A percentile compares a stretch with the other conserved stretches of the same genome.
phyloP scores from a whole-genome alignment of 2,888 invertebrate genomes.

The Aromia moschata region DNA sequence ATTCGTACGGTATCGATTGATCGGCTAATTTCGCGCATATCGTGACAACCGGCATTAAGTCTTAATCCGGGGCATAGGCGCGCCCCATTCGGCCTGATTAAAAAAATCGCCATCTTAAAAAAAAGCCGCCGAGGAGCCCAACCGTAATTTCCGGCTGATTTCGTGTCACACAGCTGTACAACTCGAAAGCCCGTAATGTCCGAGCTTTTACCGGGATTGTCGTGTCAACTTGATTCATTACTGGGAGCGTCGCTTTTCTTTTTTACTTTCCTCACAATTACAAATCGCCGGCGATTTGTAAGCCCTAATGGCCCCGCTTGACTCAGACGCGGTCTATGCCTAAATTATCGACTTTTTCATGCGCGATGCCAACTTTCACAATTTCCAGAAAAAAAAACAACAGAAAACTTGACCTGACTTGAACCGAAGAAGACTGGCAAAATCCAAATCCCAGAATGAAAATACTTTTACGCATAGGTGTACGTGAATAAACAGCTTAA shows the following conservation, averaged over 20 bases:
- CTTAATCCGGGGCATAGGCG: constrained; percentile 58
- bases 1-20: constrained; percentile 52
- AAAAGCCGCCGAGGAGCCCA: constrained; percentile 55
- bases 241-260: constrained; percentile 42
- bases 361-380: too few relatives aligned
- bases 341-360: too few relatives aligned
- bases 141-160: constrained; percentile 59
- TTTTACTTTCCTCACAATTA: constrained; percentile 38
- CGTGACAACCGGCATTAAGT: constrained; percentile 61
- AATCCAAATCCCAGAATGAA: too few relatives aligned
- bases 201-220: constrained; percentile 60
- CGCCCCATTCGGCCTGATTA: constrained; percentile 62
- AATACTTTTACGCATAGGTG: too few relatives aligned
- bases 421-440: too few relatives aligned
- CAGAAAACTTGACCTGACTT: too few relatives aligned
- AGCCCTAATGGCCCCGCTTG: constrained; percentile 33
- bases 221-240: constrained; percentile 59
- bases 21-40: constrained; percentile 51
- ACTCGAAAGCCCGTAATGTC: constrained; percentile 50
- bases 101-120: constrained; percentile 61
- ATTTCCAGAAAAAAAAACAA: too few relatives aligned
- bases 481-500: too few relatives aligned
- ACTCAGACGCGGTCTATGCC: constrained; percentile 3
- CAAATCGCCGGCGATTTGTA: constrained; percentile 36
- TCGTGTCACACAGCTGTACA: constrained; percentile 59